Evolutionary conservation across 2,797 vertebrate species (phyloP).

Genomic region (Mareca strepera): DNA sequence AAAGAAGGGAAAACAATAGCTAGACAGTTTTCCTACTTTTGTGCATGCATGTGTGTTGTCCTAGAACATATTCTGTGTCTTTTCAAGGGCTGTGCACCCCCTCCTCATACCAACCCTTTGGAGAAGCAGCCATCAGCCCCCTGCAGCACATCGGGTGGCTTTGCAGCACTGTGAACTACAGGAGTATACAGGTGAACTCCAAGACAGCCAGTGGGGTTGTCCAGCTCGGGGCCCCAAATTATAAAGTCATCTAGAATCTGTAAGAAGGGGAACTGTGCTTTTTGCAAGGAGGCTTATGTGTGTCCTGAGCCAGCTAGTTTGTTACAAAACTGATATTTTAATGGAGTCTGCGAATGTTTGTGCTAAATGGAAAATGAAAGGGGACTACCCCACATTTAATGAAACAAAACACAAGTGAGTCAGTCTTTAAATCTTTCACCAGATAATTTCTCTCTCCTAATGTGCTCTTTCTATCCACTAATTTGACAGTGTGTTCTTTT

Average conservation of each 20-base stretch:
- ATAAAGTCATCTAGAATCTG: not conserved
- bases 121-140: not conserved
- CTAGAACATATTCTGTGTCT: not conserved
- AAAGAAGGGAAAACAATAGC: not conserved
- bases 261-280: not conserved
- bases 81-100: rapidly evolving
- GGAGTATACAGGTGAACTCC: rapidly evolving
- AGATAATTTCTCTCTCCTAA: constrained; percentile 70
- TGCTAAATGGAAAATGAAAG: constrained; percentile 59
- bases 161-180: not conserved
- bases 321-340: not conserved
- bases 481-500: constrained; percentile 73
- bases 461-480: constrained; percentile 60
- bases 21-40: not conserved
- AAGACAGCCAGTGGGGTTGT: not conserved
- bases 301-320: not conserved
- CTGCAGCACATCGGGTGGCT: rapidly evolving
- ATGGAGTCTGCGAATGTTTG: constrained; percentile 1
- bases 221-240: not conserved
- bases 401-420: constrained; percentile 64
- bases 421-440: constrained; percentile 68
- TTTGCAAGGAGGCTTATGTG: not conserved
- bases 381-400: constrained; percentile 20
- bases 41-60: not conserved
- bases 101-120: not conserved